A percentile compares a stretch with the other conserved stretches of the same genome.
phyloP scores from a whole-genome alignment of 1,140 invertebrate genomes.

The Vollenhovia emeryi region DNA sequence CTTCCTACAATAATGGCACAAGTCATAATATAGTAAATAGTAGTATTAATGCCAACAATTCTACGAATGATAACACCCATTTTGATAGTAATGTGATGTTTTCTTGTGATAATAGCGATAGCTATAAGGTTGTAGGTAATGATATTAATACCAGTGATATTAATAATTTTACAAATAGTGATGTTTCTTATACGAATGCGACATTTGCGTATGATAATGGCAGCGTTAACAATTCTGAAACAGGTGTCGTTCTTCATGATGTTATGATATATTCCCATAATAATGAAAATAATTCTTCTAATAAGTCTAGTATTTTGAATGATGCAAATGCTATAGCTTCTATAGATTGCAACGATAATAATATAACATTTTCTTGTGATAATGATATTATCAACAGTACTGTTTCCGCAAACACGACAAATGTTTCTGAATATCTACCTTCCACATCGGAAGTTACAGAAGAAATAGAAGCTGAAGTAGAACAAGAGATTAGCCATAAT shows the following conservation, averaged over 20 bases:
- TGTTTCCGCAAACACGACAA: background rate
- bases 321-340: background rate
- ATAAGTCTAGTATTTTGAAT: background rate
- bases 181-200: background rate
- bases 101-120: background rate
- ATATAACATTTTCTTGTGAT: background rate
- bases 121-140: background rate
- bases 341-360: background rate
- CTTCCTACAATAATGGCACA: background rate
- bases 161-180: background rate
- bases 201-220: background rate
- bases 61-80: background rate
- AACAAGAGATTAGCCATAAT: background rate
- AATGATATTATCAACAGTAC: background rate
- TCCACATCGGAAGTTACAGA: constrained; percentile 4
- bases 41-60: background rate
- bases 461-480: background rate
- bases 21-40: background rate
- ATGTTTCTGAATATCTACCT: background rate
- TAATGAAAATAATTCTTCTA: too few species aligned
- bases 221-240: background rate
- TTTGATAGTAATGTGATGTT: background rate
- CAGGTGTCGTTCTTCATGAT: background rate
- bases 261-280: background rate
- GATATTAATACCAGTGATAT: too few species aligned